Evolutionary conservation across 2,113 vertebrate genomes (phyloP).

Genomic region (Etheostoma cragini): DNA sequence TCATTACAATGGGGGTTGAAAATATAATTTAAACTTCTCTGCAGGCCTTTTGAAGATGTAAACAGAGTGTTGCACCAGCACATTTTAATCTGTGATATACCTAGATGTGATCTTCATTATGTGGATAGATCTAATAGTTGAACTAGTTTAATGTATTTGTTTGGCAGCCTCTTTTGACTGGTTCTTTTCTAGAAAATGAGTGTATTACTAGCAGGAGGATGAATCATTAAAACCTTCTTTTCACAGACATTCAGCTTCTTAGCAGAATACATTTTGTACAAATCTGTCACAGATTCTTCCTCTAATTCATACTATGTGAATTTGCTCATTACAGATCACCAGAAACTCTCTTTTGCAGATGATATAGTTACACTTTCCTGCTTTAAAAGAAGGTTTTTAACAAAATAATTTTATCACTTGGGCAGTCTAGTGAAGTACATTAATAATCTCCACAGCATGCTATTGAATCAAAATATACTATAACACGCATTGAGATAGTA

Average conservation of each 20-base stretch:
- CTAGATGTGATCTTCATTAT: neutral
- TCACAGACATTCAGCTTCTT: conserved; percentile 10
- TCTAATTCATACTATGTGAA: conserved; percentile 20
- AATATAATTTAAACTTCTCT: neutral
- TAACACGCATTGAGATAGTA: no score
- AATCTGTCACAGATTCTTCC: conserved; percentile 6
- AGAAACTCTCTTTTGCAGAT: neutral
- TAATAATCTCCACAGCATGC: neutral
- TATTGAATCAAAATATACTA: neutral
- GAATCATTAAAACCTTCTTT: conserved; percentile 27
- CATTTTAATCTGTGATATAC: neutral
- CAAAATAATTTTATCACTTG: neutral
- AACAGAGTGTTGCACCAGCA: neutral
- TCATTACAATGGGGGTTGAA: neutral
- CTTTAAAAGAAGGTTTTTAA: neutral
- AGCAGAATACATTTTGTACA: conserved; percentile 7
- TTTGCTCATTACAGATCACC: conserved; percentile 6
- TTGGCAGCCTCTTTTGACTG: neutral
- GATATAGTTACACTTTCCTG: neutral
- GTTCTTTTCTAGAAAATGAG: neutral
- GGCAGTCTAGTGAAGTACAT: neutral
- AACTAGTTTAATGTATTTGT: conserved; percentile 15
- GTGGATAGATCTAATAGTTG: conserved; percentile 1
- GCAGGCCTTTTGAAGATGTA: neutral
- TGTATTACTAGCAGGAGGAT: conserved; percentile 8